A percentile compares a stretch with the other conserved stretches of the same genome.
phyloP scores from a whole-genome alignment of 2,797 vertebrate genomes.

The Eulemur albifrons region DNA sequence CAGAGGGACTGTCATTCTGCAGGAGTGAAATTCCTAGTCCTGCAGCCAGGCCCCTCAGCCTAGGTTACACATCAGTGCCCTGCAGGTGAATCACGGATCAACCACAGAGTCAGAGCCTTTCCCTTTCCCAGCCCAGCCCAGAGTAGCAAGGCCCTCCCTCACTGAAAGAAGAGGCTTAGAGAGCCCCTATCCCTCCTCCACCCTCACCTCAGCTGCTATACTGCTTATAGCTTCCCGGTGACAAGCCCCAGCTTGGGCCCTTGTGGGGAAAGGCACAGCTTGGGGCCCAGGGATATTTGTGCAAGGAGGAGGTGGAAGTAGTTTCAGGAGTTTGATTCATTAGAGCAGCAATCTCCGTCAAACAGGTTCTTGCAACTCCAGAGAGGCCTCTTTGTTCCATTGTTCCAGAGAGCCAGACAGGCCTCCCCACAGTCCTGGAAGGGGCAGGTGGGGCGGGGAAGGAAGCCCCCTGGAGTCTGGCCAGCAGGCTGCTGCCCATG shows the following conservation, averaged over 20 bases:
- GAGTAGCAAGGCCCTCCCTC: not conserved
- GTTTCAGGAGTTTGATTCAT: constrained; percentile 72
- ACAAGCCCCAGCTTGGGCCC: constrained; percentile 67
- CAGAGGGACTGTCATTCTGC: not conserved
- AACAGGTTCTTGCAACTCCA: constrained; percentile 76
- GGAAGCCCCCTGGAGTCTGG: constrained; percentile 41
- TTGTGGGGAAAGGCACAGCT: not conserved
- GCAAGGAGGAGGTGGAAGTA: constrained; percentile 68
- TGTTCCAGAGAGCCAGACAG: constrained; percentile 66
- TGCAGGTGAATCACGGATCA: not conserved
- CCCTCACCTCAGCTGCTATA: not conserved
- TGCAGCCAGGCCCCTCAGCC: not conserved
- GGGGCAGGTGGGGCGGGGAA: not conserved
- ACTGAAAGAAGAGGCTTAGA: not conserved
- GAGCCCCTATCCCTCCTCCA: not conserved
- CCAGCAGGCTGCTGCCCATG: constrained; percentile 38
- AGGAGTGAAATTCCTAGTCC: not conserved
- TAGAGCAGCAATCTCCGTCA: constrained; percentile 64
- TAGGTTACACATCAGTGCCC: not conserved
- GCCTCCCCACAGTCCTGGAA: constrained; percentile 33
- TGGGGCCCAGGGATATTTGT: constrained; percentile 69
- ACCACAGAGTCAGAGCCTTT: not conserved
- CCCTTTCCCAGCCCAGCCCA: not conserved
- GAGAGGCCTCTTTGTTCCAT: constrained; percentile 72
- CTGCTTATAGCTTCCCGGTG: not conserved